Evolutionary conservation across 2,797 vertebrate genomes (phyloP), one percentile per base, ranked within the genome.

Genomic region (Molossus alvarezi): DNA sequence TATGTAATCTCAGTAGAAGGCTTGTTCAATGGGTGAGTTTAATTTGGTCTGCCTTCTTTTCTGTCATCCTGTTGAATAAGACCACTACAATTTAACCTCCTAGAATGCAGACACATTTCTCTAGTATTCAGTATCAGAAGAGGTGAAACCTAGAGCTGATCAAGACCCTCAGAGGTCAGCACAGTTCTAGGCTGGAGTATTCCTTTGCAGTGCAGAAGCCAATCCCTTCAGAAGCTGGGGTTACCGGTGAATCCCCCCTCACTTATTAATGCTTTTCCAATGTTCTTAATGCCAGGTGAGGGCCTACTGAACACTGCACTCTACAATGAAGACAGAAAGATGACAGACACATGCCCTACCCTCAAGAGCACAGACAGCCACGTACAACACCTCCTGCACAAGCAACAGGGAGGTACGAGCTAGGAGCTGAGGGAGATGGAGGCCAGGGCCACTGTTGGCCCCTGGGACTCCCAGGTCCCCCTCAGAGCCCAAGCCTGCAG

Each of bases 321-420:
- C 14, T 48, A 14, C 3, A 23, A 11, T 5, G 13, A 25, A 2
- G 11, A 45, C 12, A 81, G 51, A 73, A 65, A 53, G 27, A 13
- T 20, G 79, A 58, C 48, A 11, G 13, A 23, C 12, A 0, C n/a
- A 10, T 33, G 33, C 21, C 25, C 51, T 45, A 4, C 14, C 2
- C 55, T 53, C 37, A 20, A 9, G n/a, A 41, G 13, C 3, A 9
- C 13, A 37, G 64, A 11, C 5, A 60, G 37, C 72, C 23, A 0
- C 0, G 0, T 10, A 15, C 9, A 67, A 45, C 5, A 87, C 3
- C 20, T 62, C 21, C 10, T 5, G 6, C 0, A 5, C 9, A 18
- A 48, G 18, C 27, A 84, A 71, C 2, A 25, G 18, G 33, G 37
- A 53, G 17, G 33, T 1, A 5, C 15, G 14, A 85, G 64, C 41